phyloP scores from a whole-genome alignment of 2,113 vertebrate species.

The Phoxinus phoxinus region DNA sequence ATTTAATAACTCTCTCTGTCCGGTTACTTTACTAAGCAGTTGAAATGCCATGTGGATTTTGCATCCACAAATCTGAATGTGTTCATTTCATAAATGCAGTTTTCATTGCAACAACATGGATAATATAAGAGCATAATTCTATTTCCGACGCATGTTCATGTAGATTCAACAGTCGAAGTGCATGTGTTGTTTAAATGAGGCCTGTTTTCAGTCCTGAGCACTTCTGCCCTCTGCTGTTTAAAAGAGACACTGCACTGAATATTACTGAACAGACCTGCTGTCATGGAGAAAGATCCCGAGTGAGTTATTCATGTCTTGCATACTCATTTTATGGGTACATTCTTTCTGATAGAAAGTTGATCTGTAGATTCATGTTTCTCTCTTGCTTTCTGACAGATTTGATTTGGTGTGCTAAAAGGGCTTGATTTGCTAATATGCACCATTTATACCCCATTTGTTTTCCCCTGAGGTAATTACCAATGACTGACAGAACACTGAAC shows the following conservation, averaged over 20 bases:
- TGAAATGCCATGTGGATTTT: neutral
- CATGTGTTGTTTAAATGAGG: neutral
- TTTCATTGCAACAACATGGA: neutral
- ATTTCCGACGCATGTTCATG: neutral
- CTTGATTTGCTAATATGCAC: neutral
- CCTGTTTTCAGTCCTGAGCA: neutral
- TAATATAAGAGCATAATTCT: neutral
- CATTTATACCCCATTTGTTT: neutral
- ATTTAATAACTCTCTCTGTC: too few species aligned
- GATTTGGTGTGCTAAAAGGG: neutral
- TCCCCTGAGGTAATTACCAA: neutral
- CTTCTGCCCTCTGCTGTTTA: constrained; percentile 68
- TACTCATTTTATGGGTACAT: neutral
- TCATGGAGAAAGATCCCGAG: neutral
- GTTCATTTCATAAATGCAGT: neutral
- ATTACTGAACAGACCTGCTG: neutral
- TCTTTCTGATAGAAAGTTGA: neutral
- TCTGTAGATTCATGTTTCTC: neutral
- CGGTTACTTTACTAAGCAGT: neutral
- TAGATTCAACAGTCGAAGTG: neutral
- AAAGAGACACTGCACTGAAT: neutral
- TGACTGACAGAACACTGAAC: neutral
- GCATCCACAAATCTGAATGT: neutral
- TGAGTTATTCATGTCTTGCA: neutral
- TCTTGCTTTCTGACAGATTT: neutral